A percentile compares a stretch with the other conserved stretches of the same genome.
Conservation (phyloP, 23 tunicate genomes). For the Ascidia mentula region DNA sequence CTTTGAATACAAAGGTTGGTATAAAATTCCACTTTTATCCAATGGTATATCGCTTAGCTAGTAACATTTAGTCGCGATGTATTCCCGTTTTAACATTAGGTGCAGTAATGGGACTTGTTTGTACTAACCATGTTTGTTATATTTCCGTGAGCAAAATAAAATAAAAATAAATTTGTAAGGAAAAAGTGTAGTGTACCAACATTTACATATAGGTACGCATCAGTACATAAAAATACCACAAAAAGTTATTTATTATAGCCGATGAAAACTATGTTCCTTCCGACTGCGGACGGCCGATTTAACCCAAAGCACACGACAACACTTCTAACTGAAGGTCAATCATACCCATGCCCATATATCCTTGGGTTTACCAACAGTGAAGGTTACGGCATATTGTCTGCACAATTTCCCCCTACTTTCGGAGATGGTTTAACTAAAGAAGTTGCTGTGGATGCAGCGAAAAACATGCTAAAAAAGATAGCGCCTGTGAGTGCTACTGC, state of each 20-base stretch:
- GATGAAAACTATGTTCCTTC: not conserved
- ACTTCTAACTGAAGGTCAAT: not conserved
- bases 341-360: not conserved
- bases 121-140: too few relatives aligned
- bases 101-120: too few relatives aligned
- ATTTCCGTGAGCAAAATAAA: too few relatives aligned
- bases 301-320: not conserved
- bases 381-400: conserved; percentile 8
- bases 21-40: too few relatives aligned
- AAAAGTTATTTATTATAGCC: not conserved
- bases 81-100: too few relatives aligned
- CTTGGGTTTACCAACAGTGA: conserved; percentile 11
- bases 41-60: not conserved
- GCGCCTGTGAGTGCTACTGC: too few relatives aligned
- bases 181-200: too few relatives aligned
- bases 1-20: not conserved
- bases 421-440: conserved; percentile 11
- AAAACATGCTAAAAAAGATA: not conserved
- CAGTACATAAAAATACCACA: too few relatives aligned
- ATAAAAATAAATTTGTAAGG: too few relatives aligned
- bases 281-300: not conserved
- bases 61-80: too few relatives aligned
- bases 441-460: not conserved
- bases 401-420: not conserved
- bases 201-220: too few relatives aligned